phyloP scores from a whole-genome alignment of 2,113 vertebrate species.

The Neoarius graeffei region DNA sequence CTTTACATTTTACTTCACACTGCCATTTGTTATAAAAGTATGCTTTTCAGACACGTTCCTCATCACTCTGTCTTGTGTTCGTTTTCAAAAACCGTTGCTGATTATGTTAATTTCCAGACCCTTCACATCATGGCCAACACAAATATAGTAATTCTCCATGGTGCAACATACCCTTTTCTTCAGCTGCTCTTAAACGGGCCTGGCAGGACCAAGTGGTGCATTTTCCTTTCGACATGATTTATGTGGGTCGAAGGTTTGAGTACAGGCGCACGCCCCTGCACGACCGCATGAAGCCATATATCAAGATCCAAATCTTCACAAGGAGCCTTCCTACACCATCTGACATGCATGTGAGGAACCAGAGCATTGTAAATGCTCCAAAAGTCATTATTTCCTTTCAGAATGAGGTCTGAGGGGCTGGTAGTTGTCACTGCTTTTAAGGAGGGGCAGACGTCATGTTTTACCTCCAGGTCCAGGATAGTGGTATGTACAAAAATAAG shows the following conservation, averaged over 20 bases:
- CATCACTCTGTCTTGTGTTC: background rate
- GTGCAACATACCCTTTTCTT: constrained; percentile 14
- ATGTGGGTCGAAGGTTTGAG: constrained; percentile 32
- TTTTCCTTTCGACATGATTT: constrained; percentile 50
- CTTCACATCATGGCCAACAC: constrained; percentile 42
- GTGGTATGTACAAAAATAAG: constrained; percentile 1
- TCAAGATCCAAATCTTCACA: constrained; percentile 36
- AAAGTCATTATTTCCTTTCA: constrained; percentile 30
- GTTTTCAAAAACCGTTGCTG: constrained; percentile 44
- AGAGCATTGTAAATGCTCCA: constrained; percentile 21
- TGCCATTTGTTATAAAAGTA: constrained; percentile 17
- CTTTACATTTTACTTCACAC: constrained; percentile 12
- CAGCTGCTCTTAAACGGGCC: constrained; percentile 40
- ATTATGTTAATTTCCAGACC: constrained; percentile 36
- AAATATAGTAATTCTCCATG: constrained; percentile 45
- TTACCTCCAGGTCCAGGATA: background rate
- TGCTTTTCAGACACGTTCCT: constrained; percentile 15
- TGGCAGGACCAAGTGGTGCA: constrained; percentile 38
- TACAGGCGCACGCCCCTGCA: background rate
- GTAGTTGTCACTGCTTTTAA: constrained; percentile 4
- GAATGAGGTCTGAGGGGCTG: constrained; percentile 21
- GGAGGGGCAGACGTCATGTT: background rate
- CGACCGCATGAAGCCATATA: constrained; percentile 29
- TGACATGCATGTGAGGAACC: constrained; percentile 32
- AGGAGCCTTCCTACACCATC: constrained; percentile 14